Conservation (phyloP, 1,140 invertebrate genomes). For the Nephila pilipes region DNA sequence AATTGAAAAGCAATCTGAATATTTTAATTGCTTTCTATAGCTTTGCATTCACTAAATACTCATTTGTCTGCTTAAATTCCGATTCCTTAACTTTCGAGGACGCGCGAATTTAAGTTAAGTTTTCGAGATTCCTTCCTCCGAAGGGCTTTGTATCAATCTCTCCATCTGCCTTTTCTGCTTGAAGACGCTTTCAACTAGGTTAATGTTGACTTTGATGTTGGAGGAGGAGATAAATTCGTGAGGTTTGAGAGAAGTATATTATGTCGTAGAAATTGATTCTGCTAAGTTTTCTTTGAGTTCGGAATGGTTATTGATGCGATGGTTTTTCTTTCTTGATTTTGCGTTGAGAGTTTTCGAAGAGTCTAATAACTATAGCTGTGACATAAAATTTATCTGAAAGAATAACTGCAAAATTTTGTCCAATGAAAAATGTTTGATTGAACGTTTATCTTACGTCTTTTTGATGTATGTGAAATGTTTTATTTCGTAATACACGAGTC, state of each 20-base stretch:
- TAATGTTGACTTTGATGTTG: constrained; percentile 34
- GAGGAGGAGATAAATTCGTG: not conserved
- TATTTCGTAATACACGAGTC: too few relatives aligned
- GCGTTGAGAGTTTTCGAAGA: too few relatives aligned
- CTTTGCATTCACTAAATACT: constrained; percentile 60
- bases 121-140: not conserved
- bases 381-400: too few relatives aligned
- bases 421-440: too few relatives aligned
- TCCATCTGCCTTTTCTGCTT: not conserved
- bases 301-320: too few relatives aligned
- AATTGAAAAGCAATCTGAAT: constrained; percentile 50
- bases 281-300: not conserved
- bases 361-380: too few relatives aligned
- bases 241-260: not conserved
- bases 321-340: too few relatives aligned
- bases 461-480: too few relatives aligned
- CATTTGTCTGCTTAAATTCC: constrained; percentile 38
- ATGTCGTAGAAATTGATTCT: not conserved
- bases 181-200: not conserved
- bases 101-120: constrained; percentile 4
- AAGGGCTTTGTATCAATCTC: not conserved
- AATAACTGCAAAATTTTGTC: too few relatives aligned
- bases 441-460: too few relatives aligned
- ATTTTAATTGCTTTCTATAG: constrained; percentile 50
- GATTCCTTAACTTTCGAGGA: not conserved